Evolutionary conservation across 2,888 invertebrate genomes (phyloP).

Genomic region (Portevinia maculata): DNA sequence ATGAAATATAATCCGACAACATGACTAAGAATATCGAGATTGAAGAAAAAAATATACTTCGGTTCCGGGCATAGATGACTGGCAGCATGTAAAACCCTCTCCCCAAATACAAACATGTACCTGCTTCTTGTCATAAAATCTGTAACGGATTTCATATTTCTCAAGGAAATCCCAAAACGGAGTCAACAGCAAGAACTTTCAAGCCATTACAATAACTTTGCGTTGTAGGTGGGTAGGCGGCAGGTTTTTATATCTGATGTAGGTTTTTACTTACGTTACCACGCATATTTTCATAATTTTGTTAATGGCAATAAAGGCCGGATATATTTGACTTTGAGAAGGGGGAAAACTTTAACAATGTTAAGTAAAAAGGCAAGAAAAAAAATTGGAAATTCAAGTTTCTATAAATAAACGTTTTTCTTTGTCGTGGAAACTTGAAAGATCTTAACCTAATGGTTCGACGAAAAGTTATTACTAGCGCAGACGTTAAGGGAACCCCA

Average conservation of each 20-base stretch:
- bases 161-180: slow-evolving; percentile 15
- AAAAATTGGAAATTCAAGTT: slow-evolving; percentile 8
- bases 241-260: slow-evolving; percentile 23
- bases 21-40: too few relatives aligned
- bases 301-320: slow-evolving; percentile 23
- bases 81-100: background rate
- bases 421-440: slow-evolving; percentile 28
- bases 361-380: slow-evolving; percentile 3
- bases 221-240: slow-evolving; percentile 5
- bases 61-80: too few relatives aligned
- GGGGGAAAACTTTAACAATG: background rate
- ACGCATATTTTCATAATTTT: slow-evolving; percentile 29
- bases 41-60: too few relatives aligned
- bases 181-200: slow-evolving; percentile 9
- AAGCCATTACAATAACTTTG: slow-evolving; percentile 33
- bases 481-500: background rate
- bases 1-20: too few relatives aligned
- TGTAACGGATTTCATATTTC: slow-evolving; percentile 21
- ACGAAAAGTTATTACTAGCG: slow-evolving; percentile 17
- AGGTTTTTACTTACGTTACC: background rate
- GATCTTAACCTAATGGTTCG: slow-evolving; percentile 19
- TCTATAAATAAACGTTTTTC: slow-evolving; percentile 12
- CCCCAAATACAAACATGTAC: background rate
- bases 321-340: slow-evolving; percentile 24
- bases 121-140: slow-evolving; percentile 1